Base-by-base conservation (phyloP, 2,797 vertebrate genomes). In the Ispidina lecontei region DNA sequence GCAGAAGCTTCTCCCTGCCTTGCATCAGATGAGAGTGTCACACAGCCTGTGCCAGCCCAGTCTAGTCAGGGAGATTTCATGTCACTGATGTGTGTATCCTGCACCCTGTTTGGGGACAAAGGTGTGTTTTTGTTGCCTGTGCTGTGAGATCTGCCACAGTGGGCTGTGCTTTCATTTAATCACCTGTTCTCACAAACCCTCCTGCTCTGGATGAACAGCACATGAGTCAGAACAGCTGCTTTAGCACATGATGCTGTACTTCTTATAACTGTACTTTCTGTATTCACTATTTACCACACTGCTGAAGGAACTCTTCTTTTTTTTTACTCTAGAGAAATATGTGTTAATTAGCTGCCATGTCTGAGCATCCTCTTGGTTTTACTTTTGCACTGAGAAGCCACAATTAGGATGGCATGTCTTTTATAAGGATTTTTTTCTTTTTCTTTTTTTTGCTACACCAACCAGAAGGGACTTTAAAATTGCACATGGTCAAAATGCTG, bases 281-380 rank as follows among this genome's bases (percentile, higher is more conserved):
- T 89, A 12, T 84, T 76, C 39, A 64, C 92, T 87, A 55, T 77
- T 87, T 93, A 54, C 79, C 47, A 74, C 16, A 93, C 12, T 31
- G 91, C 67, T 49, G 78, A 83, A 88, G 84, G 64, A 88, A 76
- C 20, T 67, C 29, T 85, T 69, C 72, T 69, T 74, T 71, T 82
- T 88, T 84, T 70, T 81, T 15, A 39, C 39, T 81, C 29, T 83
- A 44, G 23, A 65, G 37, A 87, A 71, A 76, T 35, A 18, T 62
- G 5, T 93, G 52, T 84, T 75, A 76, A 55, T 85, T 85, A 72
- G 28, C 29, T 91, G 43, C 33, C 73, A 51, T 86, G 31, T 91
- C n/a, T 37, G 69, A 73, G 39, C 33, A 86, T 43, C 29, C 9
- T 78, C 10, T 39, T 41, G 11, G 10, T 51, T 84, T 60, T 58